phyloP scores from a whole-genome alignment of 2,797 vertebrate genomes.

The Rachycentron canadum region DNA sequence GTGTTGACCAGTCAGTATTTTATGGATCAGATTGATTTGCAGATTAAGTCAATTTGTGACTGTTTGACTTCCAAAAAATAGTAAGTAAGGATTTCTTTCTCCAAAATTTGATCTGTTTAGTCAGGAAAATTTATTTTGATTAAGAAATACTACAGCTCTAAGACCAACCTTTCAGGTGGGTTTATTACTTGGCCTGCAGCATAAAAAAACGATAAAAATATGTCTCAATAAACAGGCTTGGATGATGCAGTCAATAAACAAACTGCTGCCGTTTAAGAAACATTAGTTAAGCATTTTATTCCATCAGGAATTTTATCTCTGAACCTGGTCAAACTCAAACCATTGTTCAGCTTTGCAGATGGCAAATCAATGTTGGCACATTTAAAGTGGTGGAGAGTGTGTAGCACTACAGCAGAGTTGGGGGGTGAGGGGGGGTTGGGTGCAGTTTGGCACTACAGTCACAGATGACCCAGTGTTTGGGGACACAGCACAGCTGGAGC shows the following conservation, averaged over 20 bases:
- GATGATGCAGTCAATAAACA: background rate
- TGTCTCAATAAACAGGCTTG: background rate
- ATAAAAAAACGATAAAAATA: background rate
- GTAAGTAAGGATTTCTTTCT: background rate
- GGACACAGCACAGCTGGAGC: constrained; percentile 73
- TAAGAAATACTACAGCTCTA: constrained; percentile 3
- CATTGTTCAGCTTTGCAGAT: constrained; percentile 24
- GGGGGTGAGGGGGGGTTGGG: background rate
- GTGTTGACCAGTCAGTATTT: background rate
- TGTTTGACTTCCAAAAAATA: constrained; percentile 23
- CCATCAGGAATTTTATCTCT: constrained; percentile 12
- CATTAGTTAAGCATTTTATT: constrained; percentile 8
- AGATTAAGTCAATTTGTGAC: background rate
- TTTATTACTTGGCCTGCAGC: background rate
- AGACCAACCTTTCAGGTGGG: background rate
- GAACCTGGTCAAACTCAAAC: constrained; percentile 26
- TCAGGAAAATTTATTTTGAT: constrained; percentile 8
- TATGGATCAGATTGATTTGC: background rate
- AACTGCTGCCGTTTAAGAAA: background rate
- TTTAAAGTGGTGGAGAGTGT: constrained; percentile 51
- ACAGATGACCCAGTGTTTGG: constrained; percentile 71
- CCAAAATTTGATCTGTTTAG: constrained; percentile 7
- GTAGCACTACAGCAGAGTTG: constrained; percentile 28
- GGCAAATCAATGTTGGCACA: constrained; percentile 62
- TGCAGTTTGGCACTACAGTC: constrained; percentile 28